phyloP scores from a whole-genome alignment of 1,140 invertebrate genomes.

The Lucilia cuprina region DNA sequence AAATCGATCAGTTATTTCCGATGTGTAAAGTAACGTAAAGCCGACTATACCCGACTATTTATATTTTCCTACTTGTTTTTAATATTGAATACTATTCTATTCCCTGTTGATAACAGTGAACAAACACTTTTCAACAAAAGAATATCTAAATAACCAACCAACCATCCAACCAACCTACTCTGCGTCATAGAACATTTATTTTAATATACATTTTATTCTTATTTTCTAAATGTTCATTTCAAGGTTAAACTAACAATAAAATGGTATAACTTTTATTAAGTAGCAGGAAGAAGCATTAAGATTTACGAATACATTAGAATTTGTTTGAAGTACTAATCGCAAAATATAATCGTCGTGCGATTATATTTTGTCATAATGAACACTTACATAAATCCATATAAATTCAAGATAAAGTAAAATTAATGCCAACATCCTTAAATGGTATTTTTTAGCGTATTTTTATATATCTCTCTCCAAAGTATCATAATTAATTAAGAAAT shows the following conservation, averaged over 20 bases:
- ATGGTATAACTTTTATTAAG: background rate
- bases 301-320: background rate
- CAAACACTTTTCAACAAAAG: no score
- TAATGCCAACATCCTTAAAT: background rate
- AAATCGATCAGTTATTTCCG: no score
- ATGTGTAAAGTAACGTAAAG: no score
- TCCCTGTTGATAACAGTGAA: no score
- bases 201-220: no score
- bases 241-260: background rate
- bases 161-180: no score
- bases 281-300: background rate
- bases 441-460: background rate
- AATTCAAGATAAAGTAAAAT: background rate
- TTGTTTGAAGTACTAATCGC: background rate
- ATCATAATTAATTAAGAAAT: background rate
- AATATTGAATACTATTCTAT: no score
- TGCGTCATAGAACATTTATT: no score
- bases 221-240: background rate
- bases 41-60: no score
- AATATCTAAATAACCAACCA: no score
- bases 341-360: background rate
- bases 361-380: no score
- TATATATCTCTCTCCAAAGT: background rate
- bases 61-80: no score
- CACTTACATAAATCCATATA: background rate